Percentiles rank a stretch among this genome's conserved stretches.
These are phyloP conservation scores for Aegypius monachus DNA, from an alignment of 2,113 vertebrate species.

Conservation along the genomic window DNA sequence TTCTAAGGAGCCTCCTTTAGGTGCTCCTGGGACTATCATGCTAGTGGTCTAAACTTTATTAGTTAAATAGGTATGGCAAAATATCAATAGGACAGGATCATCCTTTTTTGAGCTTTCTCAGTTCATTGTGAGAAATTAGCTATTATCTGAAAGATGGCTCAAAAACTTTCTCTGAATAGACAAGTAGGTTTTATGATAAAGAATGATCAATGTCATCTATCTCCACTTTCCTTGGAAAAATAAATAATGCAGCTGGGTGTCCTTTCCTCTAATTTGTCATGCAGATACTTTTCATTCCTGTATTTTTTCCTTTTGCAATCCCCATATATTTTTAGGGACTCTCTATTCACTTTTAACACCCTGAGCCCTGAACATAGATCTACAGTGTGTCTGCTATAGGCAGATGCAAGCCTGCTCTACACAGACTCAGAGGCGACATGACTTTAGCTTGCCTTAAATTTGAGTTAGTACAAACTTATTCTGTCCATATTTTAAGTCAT, in stretches of 20 bases:
- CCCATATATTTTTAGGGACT: neutral
- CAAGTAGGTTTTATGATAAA: neutral
- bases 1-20: neutral
- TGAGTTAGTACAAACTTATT: neutral
- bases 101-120: neutral
- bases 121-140: neutral
- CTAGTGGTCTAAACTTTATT: neutral
- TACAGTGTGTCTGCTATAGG: neutral
- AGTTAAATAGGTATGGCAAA: neutral
- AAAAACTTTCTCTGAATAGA: neutral
- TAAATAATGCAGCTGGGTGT: fast-evolving
- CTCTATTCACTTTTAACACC: neutral
- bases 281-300: neutral
- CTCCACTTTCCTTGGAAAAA: neutral
- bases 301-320: neutral
- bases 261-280: neutral
- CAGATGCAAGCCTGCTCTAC: neutral
- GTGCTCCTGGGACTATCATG: neutral
- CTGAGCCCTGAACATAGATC: neutral
- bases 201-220: neutral
- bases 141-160: neutral
- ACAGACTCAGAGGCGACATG: fast-evolving
- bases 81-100: neutral
- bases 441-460: neutral
- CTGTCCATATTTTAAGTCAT: neutral